Percentiles rank a stretch among this genome's conserved stretches.
phyloP scores from a whole-genome alignment of 2,113 vertebrate genomes.

The Oxyruncus cristatus region DNA sequence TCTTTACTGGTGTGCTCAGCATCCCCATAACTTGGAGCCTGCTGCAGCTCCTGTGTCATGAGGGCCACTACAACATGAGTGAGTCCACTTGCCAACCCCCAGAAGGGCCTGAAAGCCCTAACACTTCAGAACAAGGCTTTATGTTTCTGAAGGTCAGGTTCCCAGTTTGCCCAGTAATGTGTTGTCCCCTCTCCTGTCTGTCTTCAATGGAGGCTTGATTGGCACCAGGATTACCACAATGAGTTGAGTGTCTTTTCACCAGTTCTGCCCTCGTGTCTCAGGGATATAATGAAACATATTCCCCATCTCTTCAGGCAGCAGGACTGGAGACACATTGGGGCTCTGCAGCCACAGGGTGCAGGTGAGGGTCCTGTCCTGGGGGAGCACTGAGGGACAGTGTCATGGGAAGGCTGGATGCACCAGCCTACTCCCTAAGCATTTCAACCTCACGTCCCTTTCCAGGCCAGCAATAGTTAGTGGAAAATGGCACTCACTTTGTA shows the following conservation, averaged over 20 bases:
- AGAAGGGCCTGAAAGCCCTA: not conserved
- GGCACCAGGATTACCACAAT: rapidly evolving
- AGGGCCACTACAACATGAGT: not conserved
- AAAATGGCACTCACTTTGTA: not conserved
- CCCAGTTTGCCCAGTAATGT: not conserved
- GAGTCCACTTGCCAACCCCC: rapidly evolving
- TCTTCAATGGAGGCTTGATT: not conserved
- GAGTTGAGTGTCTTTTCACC: not conserved
- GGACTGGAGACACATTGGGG: rapidly evolving
- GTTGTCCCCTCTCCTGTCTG: not conserved
- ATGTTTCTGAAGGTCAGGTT: not conserved
- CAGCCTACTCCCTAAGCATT: not conserved
- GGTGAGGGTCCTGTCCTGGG: not conserved
- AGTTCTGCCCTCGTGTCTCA: rapidly evolving
- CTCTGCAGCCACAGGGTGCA: not conserved
- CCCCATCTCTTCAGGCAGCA: rapidly evolving
- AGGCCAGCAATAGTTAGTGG: not conserved
- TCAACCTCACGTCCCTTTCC: not conserved
- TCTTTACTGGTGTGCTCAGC: rapidly evolving
- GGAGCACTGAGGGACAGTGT: rapidly evolving
- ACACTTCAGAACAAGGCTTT: not conserved
- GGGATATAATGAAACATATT: not conserved
- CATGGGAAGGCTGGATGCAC: not conserved
- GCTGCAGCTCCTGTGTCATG: rapidly evolving
- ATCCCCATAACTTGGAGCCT: not conserved